Base-by-base conservation (phyloP, 2,888 invertebrate species). In the Gandaritis pyraliata region DNA sequence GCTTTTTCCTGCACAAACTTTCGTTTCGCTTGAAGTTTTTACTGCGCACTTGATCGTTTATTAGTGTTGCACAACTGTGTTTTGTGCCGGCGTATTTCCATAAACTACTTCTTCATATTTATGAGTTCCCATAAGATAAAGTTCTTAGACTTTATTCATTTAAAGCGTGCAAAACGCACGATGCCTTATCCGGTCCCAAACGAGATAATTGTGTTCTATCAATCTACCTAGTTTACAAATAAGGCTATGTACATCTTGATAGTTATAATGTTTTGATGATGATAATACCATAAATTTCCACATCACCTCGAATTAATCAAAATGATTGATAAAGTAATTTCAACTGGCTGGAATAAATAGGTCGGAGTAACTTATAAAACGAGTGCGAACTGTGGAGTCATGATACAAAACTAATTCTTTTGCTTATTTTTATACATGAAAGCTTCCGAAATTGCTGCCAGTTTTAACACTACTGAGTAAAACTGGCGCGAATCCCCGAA, bases 11-110 rank as follows among this genome's bases (percentile, higher is more conserved):
- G 75, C 73, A 71, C 70, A 71, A 68, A 79, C 76, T 81, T 81
- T 78, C 75, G 79, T 77, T 78, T 77, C 72, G 78, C 83, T 85
- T 81, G 78, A 85, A 86, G 82, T 86, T 88, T 86, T 86, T 84
- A 86, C 75, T 73, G 80, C 75, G 72, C 73, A 70, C 77, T 72
- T 71, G 68, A 73, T 75, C 68, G 77, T 82, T 79, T 81, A 80
- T 81, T 73, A 73, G 73, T 78, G 69, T 77, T 73, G 72, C 74
- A 78, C 74, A 81, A 80, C 76, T 72, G 75, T 81, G 50, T 55
- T 63, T 41, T 75, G 73, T 74, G 61, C 61, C 59, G 71, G 70
- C 65, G 64, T 72, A 75, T 68, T 68, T 69, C 64, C 70, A 66
- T 61, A 55, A 72, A 51, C 43, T 0, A 10, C 72, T 70, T 72